Evolutionary conservation across 2,113 vertebrate genomes (phyloP).

Genomic region (Gnathonemus longibarbis): DNA sequence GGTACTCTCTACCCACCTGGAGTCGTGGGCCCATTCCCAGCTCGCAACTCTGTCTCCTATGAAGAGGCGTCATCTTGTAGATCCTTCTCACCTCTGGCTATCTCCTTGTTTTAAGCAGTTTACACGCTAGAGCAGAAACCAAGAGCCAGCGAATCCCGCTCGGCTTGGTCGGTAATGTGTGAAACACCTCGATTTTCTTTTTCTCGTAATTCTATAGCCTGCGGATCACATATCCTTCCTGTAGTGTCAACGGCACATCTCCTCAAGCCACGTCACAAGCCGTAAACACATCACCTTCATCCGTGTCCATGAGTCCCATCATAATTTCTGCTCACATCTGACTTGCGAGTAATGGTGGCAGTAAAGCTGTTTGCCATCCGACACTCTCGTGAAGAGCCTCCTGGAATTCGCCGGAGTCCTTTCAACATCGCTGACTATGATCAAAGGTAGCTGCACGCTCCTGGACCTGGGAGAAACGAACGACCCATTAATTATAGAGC

Average conservation of each 20-base stretch:
- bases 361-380: conserved; percentile 9
- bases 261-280: background rate
- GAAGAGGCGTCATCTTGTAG: background rate
- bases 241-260: background rate
- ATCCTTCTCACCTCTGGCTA: background rate
- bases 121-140: background rate
- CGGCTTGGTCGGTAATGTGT: background rate
- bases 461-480: background rate
- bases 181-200: background rate
- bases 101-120: background rate
- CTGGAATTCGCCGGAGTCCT: background rate
- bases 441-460: conserved; percentile 19
- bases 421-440: conserved; percentile 21
- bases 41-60: background rate
- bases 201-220: background rate
- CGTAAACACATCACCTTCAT: background rate
- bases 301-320: background rate
- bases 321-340: background rate
- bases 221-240: background rate
- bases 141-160: background rate
- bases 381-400: background rate
- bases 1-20: background rate
- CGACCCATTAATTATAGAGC: conserved; percentile 5
- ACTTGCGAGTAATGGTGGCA: background rate
- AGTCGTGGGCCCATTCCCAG: background rate